A percentile compares a stretch with the other conserved stretches of the same genome.
phyloP scores from a whole-genome alignment of 2,888 invertebrate species.

The Drosophila flavopinicola region DNA sequence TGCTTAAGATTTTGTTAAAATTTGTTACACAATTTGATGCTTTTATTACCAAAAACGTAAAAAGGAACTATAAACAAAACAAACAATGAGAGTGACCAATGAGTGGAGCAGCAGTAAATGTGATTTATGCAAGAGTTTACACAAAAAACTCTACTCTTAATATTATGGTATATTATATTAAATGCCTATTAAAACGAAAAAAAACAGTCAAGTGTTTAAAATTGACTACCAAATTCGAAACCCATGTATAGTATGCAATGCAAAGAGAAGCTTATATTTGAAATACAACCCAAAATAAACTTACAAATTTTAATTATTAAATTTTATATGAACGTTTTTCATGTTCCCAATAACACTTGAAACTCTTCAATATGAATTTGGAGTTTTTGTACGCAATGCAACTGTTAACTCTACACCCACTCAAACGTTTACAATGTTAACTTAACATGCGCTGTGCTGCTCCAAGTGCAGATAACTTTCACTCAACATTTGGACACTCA shows the following conservation, averaged over 20 bases:
- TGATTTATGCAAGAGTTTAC: constrained; percentile 66
- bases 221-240: not conserved
- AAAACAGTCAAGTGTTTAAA: constrained; percentile 3
- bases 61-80: constrained; percentile 16
- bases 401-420: not conserved
- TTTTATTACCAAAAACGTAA: constrained; percentile 68
- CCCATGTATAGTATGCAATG: constrained; percentile 7
- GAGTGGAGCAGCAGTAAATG: constrained; percentile 38
- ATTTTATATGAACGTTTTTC: not conserved
- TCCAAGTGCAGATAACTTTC: not conserved
- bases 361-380: no score
- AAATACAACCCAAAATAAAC: constrained; percentile 8
- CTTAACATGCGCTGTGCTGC: not conserved
- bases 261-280: constrained; percentile 12
- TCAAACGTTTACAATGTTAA: constrained; percentile 1
- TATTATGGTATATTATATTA: constrained; percentile 24
- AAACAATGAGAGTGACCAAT: constrained; percentile 1
- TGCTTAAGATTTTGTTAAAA: constrained; percentile 46
- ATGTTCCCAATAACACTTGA: no score
- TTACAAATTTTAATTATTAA: not conserved
- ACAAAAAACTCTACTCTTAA: constrained; percentile 27
- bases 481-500: constrained; percentile 17
- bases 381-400: no score
- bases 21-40: constrained; percentile 55
- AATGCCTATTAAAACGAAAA: constrained; percentile 5